A percentile compares a stretch with the other conserved stretches of the same genome.
Conservation (phyloP, 2,113 vertebrate genomes). For the Poeciliopsis turrubarensis region DNA sequence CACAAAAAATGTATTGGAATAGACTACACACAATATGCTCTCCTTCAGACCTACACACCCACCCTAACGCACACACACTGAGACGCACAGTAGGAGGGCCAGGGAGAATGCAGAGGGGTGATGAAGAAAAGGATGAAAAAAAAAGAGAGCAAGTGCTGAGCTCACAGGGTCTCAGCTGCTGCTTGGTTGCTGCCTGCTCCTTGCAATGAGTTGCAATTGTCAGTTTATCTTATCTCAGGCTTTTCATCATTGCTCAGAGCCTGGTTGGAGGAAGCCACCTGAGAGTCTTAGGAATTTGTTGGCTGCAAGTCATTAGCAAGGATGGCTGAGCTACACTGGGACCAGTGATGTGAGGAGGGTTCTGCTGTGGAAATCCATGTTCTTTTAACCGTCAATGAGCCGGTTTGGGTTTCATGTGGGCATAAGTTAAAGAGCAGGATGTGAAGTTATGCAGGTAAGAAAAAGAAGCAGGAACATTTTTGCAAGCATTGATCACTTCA, state of each 20-base stretch:
- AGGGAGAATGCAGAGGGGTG: constrained; percentile 62
- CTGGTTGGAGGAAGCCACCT: constrained; percentile 94
- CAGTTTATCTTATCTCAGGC: constrained; percentile 98
- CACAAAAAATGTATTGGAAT: constrained; percentile 26
- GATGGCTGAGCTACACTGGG: constrained; percentile 80
- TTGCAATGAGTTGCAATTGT: constrained; percentile 97
- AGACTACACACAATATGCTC: constrained; percentile 22
- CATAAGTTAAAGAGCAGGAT: constrained; percentile 59
- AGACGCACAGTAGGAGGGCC: constrained; percentile 56
- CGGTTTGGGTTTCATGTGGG: constrained; percentile 68
- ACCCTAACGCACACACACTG: constrained; percentile 33
- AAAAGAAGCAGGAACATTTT: constrained; percentile 34
- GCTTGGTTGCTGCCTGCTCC: constrained; percentile 90
- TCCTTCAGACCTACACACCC: constrained; percentile 34
- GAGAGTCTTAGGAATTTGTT: constrained; percentile 92
- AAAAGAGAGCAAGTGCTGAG: constrained; percentile 66
- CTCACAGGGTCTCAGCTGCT: constrained; percentile 93
- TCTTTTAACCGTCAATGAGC: constrained; percentile 73
- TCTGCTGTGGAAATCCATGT: constrained; percentile 79
- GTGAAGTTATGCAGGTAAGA: constrained; percentile 31
- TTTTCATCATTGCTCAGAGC: constrained; percentile 97
- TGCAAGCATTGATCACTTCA: not conserved
- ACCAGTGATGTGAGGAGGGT: constrained; percentile 78
- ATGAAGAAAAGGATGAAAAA: constrained; percentile 48
- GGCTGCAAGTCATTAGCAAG: constrained; percentile 96